These are phyloP conservation scores for Pseudococcus jackbeardsleyi DNA, from an alignment of 2,888 invertebrate species.

Conservation along the genomic window DNA sequence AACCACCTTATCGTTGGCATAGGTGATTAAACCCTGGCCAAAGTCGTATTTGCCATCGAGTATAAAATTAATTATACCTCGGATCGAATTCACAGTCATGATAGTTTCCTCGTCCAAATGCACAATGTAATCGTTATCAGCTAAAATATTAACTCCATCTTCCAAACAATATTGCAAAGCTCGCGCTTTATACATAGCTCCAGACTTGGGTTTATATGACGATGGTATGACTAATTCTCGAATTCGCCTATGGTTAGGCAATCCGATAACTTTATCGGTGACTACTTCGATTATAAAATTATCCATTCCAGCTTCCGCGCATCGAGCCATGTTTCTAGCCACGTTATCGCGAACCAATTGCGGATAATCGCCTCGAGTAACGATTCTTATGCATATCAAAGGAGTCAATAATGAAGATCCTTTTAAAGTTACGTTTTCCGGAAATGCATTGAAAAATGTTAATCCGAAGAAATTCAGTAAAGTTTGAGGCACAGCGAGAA, in stretches of 20 bases:
- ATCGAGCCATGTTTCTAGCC: slow-evolving; percentile 86
- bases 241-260: slow-evolving; percentile 83
- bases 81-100: slow-evolving; percentile 90
- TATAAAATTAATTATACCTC: slow-evolving; percentile 93
- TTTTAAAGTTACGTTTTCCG: slow-evolving; percentile 88
- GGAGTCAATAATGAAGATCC: slow-evolving; percentile 93
- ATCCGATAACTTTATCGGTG: slow-evolving; percentile 86
- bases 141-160: slow-evolving; percentile 86
- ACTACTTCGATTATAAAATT: slow-evolving; percentile 97
- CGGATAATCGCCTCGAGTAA: slow-evolving; percentile 94
- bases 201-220: slow-evolving; percentile 88
- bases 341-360: slow-evolving; percentile 91
- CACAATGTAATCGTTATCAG: slow-evolving; percentile 94
- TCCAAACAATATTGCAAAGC: slow-evolving; percentile 96
- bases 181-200: slow-evolving; percentile 93
- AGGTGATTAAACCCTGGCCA: slow-evolving; percentile 95
- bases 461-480: slow-evolving; percentile 89
- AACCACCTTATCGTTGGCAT: slow-evolving; percentile 95
- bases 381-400: slow-evolving; percentile 93
- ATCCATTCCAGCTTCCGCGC: slow-evolving; percentile 90
- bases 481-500: slow-evolving; percentile 90
- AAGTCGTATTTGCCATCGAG: slow-evolving; percentile 94
- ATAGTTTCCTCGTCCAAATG: slow-evolving; percentile 97
- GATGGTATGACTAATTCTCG: slow-evolving; percentile 91
- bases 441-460: slow-evolving; percentile 92